Conservation (phyloP, 2,113 vertebrate genomes). For the Poeciliopsis retropinna region DNA sequence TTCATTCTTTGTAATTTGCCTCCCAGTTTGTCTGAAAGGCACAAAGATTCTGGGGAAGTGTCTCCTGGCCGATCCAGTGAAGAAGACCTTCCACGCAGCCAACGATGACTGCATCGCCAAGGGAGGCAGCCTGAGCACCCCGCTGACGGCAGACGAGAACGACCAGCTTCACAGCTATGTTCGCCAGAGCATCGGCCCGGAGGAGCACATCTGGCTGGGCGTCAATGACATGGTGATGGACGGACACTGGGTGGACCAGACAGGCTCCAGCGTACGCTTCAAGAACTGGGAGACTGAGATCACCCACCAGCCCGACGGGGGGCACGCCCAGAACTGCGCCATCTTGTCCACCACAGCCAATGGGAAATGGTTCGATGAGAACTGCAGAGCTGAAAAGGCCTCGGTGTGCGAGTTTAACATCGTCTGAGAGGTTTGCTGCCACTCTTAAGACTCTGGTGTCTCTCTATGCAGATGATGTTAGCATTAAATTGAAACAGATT, state of each 20-base stretch:
- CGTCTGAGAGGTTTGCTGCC: constrained; percentile 74
- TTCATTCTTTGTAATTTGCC: neutral
- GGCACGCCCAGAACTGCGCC: constrained; percentile 88
- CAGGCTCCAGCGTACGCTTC: constrained; percentile 80
- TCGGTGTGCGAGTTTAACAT: constrained; percentile 95
- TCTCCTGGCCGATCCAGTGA: constrained; percentile 83
- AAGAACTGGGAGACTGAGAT: constrained; percentile 97
- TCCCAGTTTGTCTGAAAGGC: constrained; percentile 91
- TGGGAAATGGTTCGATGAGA: constrained; percentile 94
- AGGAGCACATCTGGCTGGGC: constrained; percentile 90
- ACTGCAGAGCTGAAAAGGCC: constrained; percentile 85
- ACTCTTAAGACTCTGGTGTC: neutral
- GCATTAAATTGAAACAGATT: neutral
- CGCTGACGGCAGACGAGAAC: constrained; percentile 85
- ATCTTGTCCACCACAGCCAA: constrained; percentile 80
- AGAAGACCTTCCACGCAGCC: constrained; percentile 88
- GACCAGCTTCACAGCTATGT: constrained; percentile 87
- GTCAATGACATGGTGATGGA: constrained; percentile 89
- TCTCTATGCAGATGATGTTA: constrained; percentile 5
- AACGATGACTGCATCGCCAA: constrained; percentile 90
- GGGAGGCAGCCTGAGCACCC: constrained; percentile 88
- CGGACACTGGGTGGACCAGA: constrained; percentile 89
- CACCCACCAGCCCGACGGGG: constrained; percentile 91
- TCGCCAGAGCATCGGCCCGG: constrained; percentile 80
- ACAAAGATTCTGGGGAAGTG: constrained; percentile 91